Percentiles rank a stretch among this genome's conserved stretches.
Evolutionary conservation across 2,888 invertebrate genomes (phyloP).

Genomic region (Drosophila algonquin): DNA sequence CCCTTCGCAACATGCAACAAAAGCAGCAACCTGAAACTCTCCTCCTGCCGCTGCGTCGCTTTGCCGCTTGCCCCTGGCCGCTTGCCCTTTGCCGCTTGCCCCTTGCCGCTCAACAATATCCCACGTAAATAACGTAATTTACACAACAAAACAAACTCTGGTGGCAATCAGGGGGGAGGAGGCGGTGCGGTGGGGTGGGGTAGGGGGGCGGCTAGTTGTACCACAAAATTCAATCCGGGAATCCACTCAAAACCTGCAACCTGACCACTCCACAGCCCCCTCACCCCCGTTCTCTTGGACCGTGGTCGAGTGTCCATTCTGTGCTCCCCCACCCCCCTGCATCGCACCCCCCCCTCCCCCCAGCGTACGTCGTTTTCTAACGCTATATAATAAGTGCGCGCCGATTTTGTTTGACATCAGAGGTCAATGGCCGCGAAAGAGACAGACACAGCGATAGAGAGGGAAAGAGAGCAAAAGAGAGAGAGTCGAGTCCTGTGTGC

Average conservation of each 20-base stretch:
- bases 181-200: not conserved
- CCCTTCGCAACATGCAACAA: slow-evolving; percentile 39
- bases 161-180: not conserved
- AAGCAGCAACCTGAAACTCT: slow-evolving; percentile 34
- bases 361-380: slow-evolving; percentile 12
- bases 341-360: not conserved
- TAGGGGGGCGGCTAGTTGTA: slow-evolving; percentile 1
- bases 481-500: slow-evolving; percentile 2
- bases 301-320: slow-evolving; percentile 57
- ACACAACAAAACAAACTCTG: slow-evolving; percentile 75
- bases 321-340: not conserved
- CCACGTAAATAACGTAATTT: slow-evolving; percentile 75
- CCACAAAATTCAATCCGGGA: slow-evolving; percentile 39
- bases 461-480: slow-evolving; percentile 20
- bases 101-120: slow-evolving; percentile 44
- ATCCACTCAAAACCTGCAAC: slow-evolving; percentile 14
- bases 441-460: slow-evolving; percentile 16
- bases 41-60: not conserved
- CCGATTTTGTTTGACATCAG: slow-evolving; percentile 80
- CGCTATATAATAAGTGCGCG: slow-evolving; percentile 71
- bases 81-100: not conserved
- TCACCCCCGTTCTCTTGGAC: slow-evolving; percentile 43
- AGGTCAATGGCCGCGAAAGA: slow-evolving; percentile 73
- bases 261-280: slow-evolving; percentile 1
- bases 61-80: not conserved